Base-by-base conservation (phyloP, 2,888 invertebrate species). In the Bugula neritina region DNA sequence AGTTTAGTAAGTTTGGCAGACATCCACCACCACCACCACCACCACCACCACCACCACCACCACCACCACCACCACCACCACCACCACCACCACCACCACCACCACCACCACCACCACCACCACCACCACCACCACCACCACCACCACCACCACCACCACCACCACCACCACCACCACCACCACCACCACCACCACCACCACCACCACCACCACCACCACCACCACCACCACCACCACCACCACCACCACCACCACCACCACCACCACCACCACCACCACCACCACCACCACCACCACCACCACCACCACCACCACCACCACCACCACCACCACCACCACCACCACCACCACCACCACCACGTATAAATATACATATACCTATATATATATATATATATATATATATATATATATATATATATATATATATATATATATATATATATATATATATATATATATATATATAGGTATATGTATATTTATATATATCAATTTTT, bases 41-140 rank as follows among this genome's bases (percentile, higher is more conserved):
- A 69, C 69, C 29, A 69, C 69, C 29, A 69, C 69, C 29, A 69
- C 69, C 29, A 69, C 69, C 29, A 69, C 69, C 29, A 69, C 69
- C 29, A 69, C 69, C 29, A 69, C 69, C 29, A 69, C 69, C 29
- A 69, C 69, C 69, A 69, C 69, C 29, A 69, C 69, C 29, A 69
- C 69, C 29, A 69, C 69, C 29, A 69, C 69, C 29, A 69, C 69
- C 29, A 69, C 69, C 29, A 69, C 69, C 29, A 69, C 69, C 29
- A 69, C 69, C 29, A 69, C 69, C 25, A 63, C 63, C 25, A 63
- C 63, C 25, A 63, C 63, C 25, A 63, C 63, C 25, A 63, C 63
- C 25, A 63, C 63, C 25, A 63, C 63, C 25, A 63, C 63, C 25
- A 63, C 63, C 25, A 63, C 63, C 25, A 63, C 63, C 25, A 63